Evolutionary conservation across 1,140 invertebrate species (phyloP), one percentile per base, ranked within the genome.

Genomic region (Protaetia brevitarsis): DNA sequence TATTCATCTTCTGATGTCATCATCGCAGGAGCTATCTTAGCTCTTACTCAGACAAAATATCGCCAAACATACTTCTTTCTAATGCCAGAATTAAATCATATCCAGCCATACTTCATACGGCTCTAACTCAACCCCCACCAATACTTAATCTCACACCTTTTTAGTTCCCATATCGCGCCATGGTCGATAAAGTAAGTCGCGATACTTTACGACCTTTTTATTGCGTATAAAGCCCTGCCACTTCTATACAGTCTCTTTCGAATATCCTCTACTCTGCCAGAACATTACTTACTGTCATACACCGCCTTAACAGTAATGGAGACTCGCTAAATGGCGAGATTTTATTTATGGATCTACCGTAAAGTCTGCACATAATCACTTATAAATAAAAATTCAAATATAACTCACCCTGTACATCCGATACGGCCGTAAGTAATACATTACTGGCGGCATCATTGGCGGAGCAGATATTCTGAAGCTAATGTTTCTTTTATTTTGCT

Each of bases 361-460:
- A 10, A 7, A 8, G 41, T 10, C 2, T 23, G 19, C 21, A 19
- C 41, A 19, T 51, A 51, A 51, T 51, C 26, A 51, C 41, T 51
- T 51, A 51, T 51, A 16, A 51, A 51, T 51, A 51, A 23, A 51
- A 51, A 51, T 51, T 51, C 41, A 23, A 34, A 34, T 34, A n/a
- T 2, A 51, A 23, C n/a, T 51, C 21, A 8, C 16, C 11, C 11
- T 19, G 19, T 10, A 51, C 41, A 23, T 51, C 16, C 41, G 41
- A 8, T 51, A 16, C 5, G 41, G 21, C 19, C 19, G 6, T 23
- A 16, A 10, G 19, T 23, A 19, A 10, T 51, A 51, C 16, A 23
- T 51, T 51, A 8, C 41, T 10, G 10, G 10, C 16, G 10, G 3
- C 16, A 23, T 16, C 16, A 21, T 2, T 23, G 16, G 41, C 13